Percentiles rank a stretch among this genome's conserved stretches.
Conservation (phyloP, 2,888 invertebrate species). For the Tubulanus polymorphus region DNA sequence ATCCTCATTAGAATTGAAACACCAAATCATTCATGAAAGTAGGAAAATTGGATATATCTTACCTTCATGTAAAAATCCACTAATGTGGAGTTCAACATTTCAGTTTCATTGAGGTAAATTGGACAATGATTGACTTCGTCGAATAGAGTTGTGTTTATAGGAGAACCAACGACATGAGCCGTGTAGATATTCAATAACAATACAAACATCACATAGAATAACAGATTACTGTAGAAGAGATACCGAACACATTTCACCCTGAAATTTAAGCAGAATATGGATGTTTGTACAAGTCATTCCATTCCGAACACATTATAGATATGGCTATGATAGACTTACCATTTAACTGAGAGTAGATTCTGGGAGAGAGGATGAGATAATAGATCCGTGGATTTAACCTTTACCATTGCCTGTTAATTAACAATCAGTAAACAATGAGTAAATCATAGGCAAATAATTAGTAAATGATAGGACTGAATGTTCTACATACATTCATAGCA, state of each 20-base stretch:
- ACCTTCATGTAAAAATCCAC: not conserved
- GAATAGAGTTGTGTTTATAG: not conserved
- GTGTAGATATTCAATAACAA: not conserved
- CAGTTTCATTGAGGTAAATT: not conserved
- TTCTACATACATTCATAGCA: not conserved
- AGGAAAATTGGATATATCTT: too few relatives aligned
- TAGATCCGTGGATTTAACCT: not conserved
- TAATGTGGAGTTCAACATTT: not conserved
- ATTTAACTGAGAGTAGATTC: not conserved
- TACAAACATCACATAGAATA: not conserved
- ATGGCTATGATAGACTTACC: not conserved
- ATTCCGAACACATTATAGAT: not conserved
- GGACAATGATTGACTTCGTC: not conserved
- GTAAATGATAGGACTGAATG: too few relatives aligned
- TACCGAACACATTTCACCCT: not conserved
- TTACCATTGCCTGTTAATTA: not conserved
- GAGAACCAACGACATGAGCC: not conserved
- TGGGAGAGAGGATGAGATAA: not conserved
- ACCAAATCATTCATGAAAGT: too few relatives aligned
- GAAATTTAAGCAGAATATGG: not conserved
- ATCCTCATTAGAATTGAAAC: too few relatives aligned
- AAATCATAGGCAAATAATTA: too few relatives aligned
- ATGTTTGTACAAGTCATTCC: not conserved
- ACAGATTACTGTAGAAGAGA: not conserved
- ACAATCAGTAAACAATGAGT: too few relatives aligned